Evolutionary conservation across 2,113 vertebrate genomes (phyloP).

Genomic region (Dicerorhinus sumatrensis): DNA sequence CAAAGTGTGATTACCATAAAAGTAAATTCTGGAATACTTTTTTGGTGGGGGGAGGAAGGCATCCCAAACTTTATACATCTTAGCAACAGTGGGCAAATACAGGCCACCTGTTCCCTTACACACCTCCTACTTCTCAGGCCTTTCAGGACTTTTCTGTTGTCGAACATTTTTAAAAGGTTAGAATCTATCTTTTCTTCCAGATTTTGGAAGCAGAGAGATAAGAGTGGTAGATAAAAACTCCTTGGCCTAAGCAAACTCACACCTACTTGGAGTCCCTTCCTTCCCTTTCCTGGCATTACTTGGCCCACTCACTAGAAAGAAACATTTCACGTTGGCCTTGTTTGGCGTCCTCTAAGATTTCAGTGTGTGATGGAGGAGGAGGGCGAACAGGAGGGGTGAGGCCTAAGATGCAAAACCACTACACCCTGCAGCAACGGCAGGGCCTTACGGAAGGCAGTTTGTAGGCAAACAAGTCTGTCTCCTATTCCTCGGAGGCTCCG

Average conservation of each 20-base stretch:
- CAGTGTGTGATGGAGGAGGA: too few relatives aligned
- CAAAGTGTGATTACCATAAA: background rate
- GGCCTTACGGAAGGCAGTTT: background rate
- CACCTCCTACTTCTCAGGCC: background rate
- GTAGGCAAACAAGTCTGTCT: background rate
- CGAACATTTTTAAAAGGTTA: background rate
- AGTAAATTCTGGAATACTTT: background rate
- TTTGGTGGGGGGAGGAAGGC: background rate
- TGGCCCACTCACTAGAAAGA: background rate
- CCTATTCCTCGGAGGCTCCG: background rate
- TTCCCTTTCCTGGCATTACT: background rate
- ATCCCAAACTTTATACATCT: background rate
- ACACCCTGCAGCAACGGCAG: too few relatives aligned
- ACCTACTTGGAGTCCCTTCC: background rate
- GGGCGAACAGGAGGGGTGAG: accelerated
- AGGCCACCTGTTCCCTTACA: background rate
- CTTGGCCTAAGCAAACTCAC: background rate
- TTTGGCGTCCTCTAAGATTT: background rate
- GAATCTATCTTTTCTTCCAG: background rate
- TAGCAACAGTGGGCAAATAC: background rate
- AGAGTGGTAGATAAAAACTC: background rate
- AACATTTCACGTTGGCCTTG: background rate
- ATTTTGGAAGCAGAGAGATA: background rate
- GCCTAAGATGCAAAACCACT: background rate
- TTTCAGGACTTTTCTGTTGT: background rate